Percentiles rank a stretch among this genome's conserved stretches.
Conservation (phyloP, 2,113 vertebrate genomes). For the Peucedramus taeniatus region DNA sequence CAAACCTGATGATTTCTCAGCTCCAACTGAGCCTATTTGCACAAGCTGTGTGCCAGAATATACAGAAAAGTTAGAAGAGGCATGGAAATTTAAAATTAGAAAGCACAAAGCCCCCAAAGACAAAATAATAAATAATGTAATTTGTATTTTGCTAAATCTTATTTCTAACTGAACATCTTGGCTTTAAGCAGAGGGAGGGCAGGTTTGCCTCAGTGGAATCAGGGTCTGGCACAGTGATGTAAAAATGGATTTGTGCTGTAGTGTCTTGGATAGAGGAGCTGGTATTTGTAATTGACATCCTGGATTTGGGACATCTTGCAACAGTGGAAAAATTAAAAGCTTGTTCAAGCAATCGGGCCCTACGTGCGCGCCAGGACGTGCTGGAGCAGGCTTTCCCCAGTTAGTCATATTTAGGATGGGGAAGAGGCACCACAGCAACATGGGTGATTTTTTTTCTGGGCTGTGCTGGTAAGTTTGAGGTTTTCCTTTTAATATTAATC, state of each 20-base stretch:
- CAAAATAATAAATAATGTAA: background rate
- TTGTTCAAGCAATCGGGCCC: background rate
- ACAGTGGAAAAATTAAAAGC: background rate
- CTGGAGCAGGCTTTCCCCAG: background rate
- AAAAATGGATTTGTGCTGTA: background rate
- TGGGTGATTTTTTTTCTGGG: constrained; percentile 7
- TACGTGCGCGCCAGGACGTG: fast-evolving
- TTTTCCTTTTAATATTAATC: constrained; percentile 42
- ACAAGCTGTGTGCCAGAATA: background rate
- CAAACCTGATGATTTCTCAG: background rate
- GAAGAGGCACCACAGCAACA: background rate
- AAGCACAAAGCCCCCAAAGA: background rate
- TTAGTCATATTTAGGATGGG: background rate
- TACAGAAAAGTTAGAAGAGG: background rate
- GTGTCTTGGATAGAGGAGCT: background rate
- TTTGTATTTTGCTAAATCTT: background rate
- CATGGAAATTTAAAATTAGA: background rate
- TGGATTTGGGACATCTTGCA: background rate
- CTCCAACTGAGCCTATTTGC: background rate
- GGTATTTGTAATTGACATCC: background rate
- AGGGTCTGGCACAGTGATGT: background rate
- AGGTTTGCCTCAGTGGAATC: background rate
- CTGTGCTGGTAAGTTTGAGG: constrained; percentile 8
- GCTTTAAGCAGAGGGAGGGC: background rate
- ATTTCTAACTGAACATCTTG: background rate